Base-by-base conservation (phyloP, 2,797 vertebrate species). In the Botia kubotai region DNA sequence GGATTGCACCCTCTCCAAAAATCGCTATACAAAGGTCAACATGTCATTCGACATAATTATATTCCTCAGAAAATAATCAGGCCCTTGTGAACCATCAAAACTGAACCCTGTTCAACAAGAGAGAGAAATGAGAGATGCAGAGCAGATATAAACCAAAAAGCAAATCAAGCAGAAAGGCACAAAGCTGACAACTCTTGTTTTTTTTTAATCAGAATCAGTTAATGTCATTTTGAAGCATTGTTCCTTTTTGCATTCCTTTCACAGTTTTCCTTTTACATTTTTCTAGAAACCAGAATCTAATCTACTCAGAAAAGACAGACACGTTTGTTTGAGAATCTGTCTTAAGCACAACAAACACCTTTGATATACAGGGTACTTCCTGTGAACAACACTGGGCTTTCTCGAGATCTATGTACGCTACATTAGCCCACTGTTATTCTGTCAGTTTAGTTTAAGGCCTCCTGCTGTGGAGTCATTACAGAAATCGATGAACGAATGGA, bases 401-500 rank as follows among this genome's bases (percentile, higher is more conserved):
- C 12, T 58, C 14, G 43, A n/a, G 63, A 57, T 33, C 17, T 68
- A 48, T 68, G 17, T 74, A 33, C 6, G 48, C 77, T 50, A 75
- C 29, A 75, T 58, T 71, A 79, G 55, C 33, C 26, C 62, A 62
- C 68, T 67, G 39, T 75, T 72, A 70, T 80, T 55, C 69, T 79
- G 72, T 81, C 71, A 78, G 43, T 58, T 67, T 71, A 62, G 77
- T 79, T 83, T 79, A 78, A 68, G 48, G 46, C 48, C 13, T 82
- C 63, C 70, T 33, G 63, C 36, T 63, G 52, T 73, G 72, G 62
- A 82, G 76, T 72, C 72, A 77, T 63, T 73, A 74, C 62, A 72
- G 39, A 76, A 79, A 84, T 84, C 85, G 84, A 82, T 81, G 70
- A 67, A 50, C 7, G 14, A 55, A 70, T 58, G 5, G 48, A 36